Evolutionary conservation across 2,888 invertebrate genomes (phyloP).

Genomic region (Drosophila sordidula): DNA sequence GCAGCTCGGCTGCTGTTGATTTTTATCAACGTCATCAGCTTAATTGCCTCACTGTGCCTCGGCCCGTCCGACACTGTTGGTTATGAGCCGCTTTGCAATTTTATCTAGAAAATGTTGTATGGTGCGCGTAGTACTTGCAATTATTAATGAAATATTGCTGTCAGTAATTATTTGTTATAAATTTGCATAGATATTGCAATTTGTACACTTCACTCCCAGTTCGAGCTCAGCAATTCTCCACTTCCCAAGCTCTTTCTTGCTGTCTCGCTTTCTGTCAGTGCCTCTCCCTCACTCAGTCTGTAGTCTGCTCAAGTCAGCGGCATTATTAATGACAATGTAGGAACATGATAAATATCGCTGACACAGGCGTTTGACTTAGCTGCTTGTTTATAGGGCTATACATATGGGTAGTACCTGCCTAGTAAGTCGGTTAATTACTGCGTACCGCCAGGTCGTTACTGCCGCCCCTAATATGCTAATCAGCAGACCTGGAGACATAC

Average conservation of each 20-base stretch:
- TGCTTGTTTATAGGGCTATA: conserved; percentile 25
- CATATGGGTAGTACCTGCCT: conserved; percentile 9
- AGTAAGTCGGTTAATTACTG: conserved; percentile 49
- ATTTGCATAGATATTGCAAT: conserved; percentile 83
- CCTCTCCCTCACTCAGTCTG: not conserved
- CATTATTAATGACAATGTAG: conserved; percentile 78
- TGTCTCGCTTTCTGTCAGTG: not conserved
- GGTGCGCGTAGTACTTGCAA: conserved; percentile 60
- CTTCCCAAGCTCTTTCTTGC: not conserved
- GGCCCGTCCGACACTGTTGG: conserved; percentile 21
- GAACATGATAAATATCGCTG: conserved; percentile 76
- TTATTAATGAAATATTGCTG: conserved; percentile 82
- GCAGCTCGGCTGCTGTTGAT: conserved; percentile 67
- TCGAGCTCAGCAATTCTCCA: conserved; percentile 15
- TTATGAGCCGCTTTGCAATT: conserved; percentile 57
- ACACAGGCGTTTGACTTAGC: conserved; percentile 64
- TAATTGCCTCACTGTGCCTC: conserved; percentile 78
- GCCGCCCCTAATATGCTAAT: conserved; percentile 27
- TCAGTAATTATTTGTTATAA: conserved; percentile 82
- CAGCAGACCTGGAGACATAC: conserved; percentile 6
- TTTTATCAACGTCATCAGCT: conserved; percentile 82
- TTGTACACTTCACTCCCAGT: conserved; percentile 72
- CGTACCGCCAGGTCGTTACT: conserved; percentile 13
- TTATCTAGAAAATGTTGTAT: conserved; percentile 71
- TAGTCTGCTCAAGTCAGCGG: conserved; percentile 51